A percentile compares a stretch with the other conserved stretches of the same genome.
Conservation (phyloP, 2,888 invertebrate species). For the Therioaphis trifolii region DNA sequence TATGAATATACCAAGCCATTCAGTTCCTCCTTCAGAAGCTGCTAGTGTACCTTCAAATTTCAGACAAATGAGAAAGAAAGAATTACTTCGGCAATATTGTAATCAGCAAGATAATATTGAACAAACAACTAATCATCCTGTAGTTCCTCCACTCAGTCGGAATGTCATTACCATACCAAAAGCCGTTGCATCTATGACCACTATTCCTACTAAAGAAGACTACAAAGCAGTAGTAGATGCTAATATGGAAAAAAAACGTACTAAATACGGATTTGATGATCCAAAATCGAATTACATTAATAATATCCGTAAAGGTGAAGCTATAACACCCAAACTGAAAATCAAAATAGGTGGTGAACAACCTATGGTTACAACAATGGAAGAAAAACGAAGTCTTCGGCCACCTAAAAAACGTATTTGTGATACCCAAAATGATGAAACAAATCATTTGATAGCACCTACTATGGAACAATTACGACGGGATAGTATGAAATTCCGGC, state of each 20-base stretch:
- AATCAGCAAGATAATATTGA: slow-evolving; percentile 77
- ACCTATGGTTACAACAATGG: slow-evolving; percentile 67
- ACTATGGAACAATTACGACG: slow-evolving; percentile 84
- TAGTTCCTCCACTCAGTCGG: slow-evolving; percentile 75
- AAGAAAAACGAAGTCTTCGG: slow-evolving; percentile 70
- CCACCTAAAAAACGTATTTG: slow-evolving; percentile 86
- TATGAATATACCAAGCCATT: slow-evolving; percentile 52
- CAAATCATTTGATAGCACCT: slow-evolving; percentile 72
- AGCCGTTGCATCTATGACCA: slow-evolving; percentile 89
- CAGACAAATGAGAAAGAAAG: slow-evolving; percentile 89
- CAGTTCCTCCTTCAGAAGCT: slow-evolving; percentile 65
- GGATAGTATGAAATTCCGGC: slow-evolving; percentile 88
- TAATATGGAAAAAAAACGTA: slow-evolving; percentile 78
- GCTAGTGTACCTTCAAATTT: slow-evolving; percentile 78
- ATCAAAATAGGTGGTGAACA: slow-evolving; percentile 76
- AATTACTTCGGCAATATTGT: slow-evolving; percentile 85
- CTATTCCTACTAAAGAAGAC: slow-evolving; percentile 86
- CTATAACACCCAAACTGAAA: slow-evolving; percentile 77
- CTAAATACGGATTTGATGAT: slow-evolving; percentile 72
- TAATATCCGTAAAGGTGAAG: slow-evolving; percentile 64
- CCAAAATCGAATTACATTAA: slow-evolving; percentile 66
- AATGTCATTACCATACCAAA: slow-evolving; percentile 86
- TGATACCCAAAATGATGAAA: slow-evolving; percentile 67
- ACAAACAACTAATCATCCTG: slow-evolving; percentile 70
- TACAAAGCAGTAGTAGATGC: slow-evolving; percentile 78